Evolutionary conservation across 2,113 vertebrate species (phyloP).

Genomic region (Pomatostomus ruficeps): DNA sequence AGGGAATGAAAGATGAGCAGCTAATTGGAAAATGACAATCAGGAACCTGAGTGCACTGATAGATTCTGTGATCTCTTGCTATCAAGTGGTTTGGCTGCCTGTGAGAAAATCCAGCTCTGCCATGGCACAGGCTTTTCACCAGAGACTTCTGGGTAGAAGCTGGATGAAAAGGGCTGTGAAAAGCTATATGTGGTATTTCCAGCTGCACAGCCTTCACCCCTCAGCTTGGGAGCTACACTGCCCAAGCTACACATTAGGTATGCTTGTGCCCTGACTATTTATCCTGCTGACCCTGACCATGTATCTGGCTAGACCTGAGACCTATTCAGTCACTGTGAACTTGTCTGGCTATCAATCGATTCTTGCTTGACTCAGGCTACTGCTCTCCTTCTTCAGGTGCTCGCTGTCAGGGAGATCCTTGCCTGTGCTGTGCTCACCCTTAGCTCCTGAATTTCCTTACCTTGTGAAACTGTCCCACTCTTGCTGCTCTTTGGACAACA

Average conservation of each 20-base stretch:
- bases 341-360: neutral
- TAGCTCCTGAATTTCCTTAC: neutral
- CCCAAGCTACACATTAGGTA: neutral
- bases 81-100: neutral
- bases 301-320: neutral
- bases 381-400: neutral
- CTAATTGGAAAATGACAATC: neutral
- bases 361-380: neutral
- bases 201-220: neutral
- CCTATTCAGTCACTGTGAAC: neutral
- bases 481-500: neutral
- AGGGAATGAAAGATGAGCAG: neutral
- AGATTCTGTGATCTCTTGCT: neutral
- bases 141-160: neutral
- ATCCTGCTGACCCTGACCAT: neutral
- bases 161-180: neutral
- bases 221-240: accelerated
- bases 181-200: neutral
- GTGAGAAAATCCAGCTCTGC: neutral
- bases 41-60: neutral
- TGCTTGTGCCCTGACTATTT: neutral
- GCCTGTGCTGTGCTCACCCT: neutral
- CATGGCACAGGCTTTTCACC: neutral
- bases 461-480: neutral
- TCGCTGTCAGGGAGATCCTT: neutral